Base-by-base conservation (phyloP, 2,797 vertebrate genomes). In the Calcarius lapponicus region DNA sequence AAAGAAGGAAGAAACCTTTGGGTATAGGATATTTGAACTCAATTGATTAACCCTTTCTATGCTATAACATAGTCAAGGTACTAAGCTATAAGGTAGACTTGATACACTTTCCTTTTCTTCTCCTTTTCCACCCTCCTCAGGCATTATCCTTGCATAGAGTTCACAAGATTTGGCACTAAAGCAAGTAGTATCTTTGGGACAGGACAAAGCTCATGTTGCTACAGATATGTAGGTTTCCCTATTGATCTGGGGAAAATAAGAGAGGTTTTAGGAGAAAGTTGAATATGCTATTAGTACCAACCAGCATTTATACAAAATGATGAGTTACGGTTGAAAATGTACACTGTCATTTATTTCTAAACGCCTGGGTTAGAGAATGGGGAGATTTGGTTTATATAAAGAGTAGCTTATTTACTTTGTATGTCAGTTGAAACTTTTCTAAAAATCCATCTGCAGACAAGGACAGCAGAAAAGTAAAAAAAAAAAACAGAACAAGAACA, bases 281-380 rank as follows among this genome's bases (percentile, higher is more conserved):
- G 90, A 90, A 87, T 87, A 67, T 0, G 13, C 19, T 83, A 32
- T 17, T 20, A 61, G 84, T 84, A 67, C 91, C 80, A 96, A 56
- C 66, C 8, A 71, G 14, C 13, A 88, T 95, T 94, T 83, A 53
- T 45, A 66, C 48, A 78, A 94, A 94, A 95, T 95, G 88, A 92
- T 82, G 91, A 96, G 40, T 14, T 90, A 47, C 36, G n/a, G 26
- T 87, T 92, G 70, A 87, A 72, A 95, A 82, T 48, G n/a, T 36
- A 67, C 74, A 62, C 54, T 91, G n/a, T 47, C 66, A 74, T 9
- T 74, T 92, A 47, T 45, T 93, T 83, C 72, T 29, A 88, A 72
- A 48, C 28, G 53, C n/a, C 64, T 78, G 70, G 40, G 58, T 13
- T 93, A 76, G 43, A 54, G 80, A 95, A 88, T 84, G 6, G 31